Evolutionary conservation across 2,113 vertebrate genomes (phyloP), one percentile per base, ranked within the genome.

Genomic region (Chlorocebus sabaeus): DNA sequence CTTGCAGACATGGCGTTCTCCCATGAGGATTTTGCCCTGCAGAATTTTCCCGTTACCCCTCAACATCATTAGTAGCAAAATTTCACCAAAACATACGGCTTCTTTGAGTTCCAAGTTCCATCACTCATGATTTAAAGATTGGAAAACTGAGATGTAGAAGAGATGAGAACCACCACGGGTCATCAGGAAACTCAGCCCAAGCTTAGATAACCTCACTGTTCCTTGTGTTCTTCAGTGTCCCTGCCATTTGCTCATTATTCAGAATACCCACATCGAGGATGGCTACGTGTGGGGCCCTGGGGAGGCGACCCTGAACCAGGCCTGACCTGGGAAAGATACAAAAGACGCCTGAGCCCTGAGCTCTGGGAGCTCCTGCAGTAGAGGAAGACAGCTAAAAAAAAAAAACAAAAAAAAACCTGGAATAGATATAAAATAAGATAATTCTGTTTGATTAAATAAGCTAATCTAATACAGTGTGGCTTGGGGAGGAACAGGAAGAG

Each of bases 1-100:
- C 12, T 0, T 13, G 4, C 40, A 16, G 67, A 25, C 32, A 4
- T 20, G 1, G 10, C 1, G 2, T 7, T 2, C 30, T 43, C 27
- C 27, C 30, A 1, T 4, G 25, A 70, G 4, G 48, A 32, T 12
- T 32, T 55, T 38, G 30, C 9, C 55, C 4, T 32, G 6, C 23
- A 43, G 59, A 55, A 6, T 40, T 5, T 84, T 61, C 38, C 35
- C 10, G 0, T n/a, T 12, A 23, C 17, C 45, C 45, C 4, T 92
- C 43, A 55, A 18, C 23, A 35, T 48, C 57, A 38, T 68, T 6
- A 57, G n/a, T 30, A 73, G 80, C 32, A 55, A 38, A 27, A 32
- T 93, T 52, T 78, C 14, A 59, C 32, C 68, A 35, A 61, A 57
- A 13, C 20, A 30, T 23, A 35, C 0, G 8, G 32, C 30, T 43